A percentile compares a stretch with the other conserved stretches of the same genome.
Conservation (phyloP, 2,888 invertebrate genomes). For the Cyclophora albipunctata region DNA sequence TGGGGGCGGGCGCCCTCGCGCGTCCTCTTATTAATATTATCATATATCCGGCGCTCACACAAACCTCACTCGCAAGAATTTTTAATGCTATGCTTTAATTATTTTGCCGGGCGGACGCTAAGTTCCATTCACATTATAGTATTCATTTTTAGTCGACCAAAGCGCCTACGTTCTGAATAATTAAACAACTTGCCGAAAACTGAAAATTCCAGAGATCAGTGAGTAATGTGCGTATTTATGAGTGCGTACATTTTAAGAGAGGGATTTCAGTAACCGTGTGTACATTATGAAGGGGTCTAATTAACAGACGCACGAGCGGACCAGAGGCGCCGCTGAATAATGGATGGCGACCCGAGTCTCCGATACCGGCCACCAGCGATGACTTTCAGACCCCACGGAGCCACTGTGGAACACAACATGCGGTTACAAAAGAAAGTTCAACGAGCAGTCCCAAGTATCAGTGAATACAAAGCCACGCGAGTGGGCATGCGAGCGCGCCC, state of each 20-base stretch:
- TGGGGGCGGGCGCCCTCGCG: conserved; percentile 24
- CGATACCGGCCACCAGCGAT: too few relatives aligned
- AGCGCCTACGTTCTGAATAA: conserved; percentile 22
- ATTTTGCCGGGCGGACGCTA: conserved; percentile 63
- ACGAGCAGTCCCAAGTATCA: too few relatives aligned
- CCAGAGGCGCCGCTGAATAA: conserved; percentile 13
- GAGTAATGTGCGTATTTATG: conserved; percentile 51
- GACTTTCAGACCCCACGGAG: too few relatives aligned
- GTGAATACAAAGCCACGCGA: too few relatives aligned
- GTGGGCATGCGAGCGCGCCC: too few relatives aligned
- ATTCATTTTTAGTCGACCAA: conserved; percentile 57
- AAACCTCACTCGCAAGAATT: conserved; percentile 66
- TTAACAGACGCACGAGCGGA: conserved; percentile 48
- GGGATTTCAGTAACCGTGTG: conserved; percentile 60
- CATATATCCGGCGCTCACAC: conserved; percentile 67
- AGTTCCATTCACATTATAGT: conserved; percentile 74
- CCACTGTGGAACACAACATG: too few relatives aligned
- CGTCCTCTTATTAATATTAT: conserved; percentile 67
- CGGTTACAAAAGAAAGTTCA: too few relatives aligned
- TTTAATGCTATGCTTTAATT: conserved; percentile 74
- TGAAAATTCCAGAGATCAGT: conserved; percentile 66
- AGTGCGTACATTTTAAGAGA: conserved; percentile 57
- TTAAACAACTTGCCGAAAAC: conserved; percentile 57
- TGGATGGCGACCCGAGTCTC: conserved; percentile 1
- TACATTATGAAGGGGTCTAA: conserved; percentile 71